Percentiles rank a stretch among this genome's conserved stretches.
Conservation (phyloP, 2,797 vertebrate species). For the Tenualosa thibaudeaui region DNA sequence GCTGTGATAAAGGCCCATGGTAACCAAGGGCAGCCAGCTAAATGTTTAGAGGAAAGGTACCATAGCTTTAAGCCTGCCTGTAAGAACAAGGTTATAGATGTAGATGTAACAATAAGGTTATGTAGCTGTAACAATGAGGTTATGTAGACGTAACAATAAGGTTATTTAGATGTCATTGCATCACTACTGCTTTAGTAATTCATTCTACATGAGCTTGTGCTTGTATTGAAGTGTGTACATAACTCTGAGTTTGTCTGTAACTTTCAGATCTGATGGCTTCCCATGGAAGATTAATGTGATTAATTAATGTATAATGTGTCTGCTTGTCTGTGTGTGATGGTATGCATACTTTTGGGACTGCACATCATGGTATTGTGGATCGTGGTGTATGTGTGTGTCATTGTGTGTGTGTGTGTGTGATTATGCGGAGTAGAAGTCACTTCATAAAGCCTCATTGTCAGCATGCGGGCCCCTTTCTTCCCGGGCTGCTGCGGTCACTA, state of each 20-base stretch:
- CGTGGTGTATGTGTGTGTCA: background rate
- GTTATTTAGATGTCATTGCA: background rate
- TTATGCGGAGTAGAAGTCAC: slow-evolving; percentile 58
- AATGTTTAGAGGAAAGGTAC: background rate
- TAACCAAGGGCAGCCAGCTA: background rate
- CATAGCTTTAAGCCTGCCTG: background rate
- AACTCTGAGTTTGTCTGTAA: no score
- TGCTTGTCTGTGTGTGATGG: background rate
- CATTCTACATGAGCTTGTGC: background rate
- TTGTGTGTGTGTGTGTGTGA: slow-evolving; percentile 41
- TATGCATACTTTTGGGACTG: slow-evolving; percentile 3
- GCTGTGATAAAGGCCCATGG: no score
- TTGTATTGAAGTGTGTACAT: background rate
- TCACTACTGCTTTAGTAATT: background rate
- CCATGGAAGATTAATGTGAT: background rate
- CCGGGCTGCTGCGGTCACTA: slow-evolving; percentile 64
- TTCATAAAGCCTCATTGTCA: slow-evolving; percentile 75
- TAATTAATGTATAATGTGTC: background rate
- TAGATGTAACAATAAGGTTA: no score
- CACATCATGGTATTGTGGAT: background rate
- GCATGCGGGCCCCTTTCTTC: slow-evolving; percentile 64
- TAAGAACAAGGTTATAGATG: no score
- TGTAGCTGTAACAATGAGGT: no score
- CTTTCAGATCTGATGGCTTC: no score
- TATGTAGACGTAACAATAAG: background rate